These are phyloP conservation scores for Acronicta aceris DNA, from an alignment of 2,888 invertebrate species.

Conservation along the genomic window DNA sequence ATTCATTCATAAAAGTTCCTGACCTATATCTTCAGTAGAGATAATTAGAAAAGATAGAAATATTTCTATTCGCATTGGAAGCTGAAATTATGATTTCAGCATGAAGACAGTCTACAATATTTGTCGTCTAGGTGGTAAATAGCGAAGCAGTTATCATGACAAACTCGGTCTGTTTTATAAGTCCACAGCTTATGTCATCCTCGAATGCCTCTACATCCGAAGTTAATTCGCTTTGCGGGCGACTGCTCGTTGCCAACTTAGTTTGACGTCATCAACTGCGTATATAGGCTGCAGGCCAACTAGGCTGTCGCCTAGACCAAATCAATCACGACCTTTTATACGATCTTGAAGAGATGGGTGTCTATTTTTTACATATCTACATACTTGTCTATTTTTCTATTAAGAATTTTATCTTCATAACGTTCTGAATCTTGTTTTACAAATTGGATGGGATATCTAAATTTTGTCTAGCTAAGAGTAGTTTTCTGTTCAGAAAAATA, in stretches of 20 bases:
- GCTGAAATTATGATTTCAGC: too few relatives aligned
- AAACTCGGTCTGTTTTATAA: conserved; percentile 41
- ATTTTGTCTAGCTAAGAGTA: too few relatives aligned
- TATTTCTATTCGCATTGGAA: too few relatives aligned
- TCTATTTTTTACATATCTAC: background rate
- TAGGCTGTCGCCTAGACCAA: conserved; percentile 56
- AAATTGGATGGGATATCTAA: too few relatives aligned
- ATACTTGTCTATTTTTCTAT: too few relatives aligned
- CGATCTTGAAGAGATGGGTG: conserved; percentile 3
- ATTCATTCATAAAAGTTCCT: too few relatives aligned
- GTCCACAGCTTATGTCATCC: conserved; percentile 54
- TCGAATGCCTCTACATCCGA: conserved; percentile 53
- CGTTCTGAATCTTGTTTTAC: too few relatives aligned
- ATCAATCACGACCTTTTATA: conserved; percentile 56
- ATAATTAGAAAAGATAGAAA: too few relatives aligned
- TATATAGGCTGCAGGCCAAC: conserved; percentile 71
- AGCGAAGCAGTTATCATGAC: conserved; percentile 28
- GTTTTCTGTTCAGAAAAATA: too few relatives aligned
- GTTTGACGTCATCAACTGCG: conserved; percentile 73
- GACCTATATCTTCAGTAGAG: too few relatives aligned
- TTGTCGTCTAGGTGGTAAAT: conserved; percentile 26
- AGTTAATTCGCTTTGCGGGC: conserved; percentile 68
- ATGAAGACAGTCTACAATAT: background rate
- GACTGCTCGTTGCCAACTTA: conserved; percentile 66
- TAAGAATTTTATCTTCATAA: too few relatives aligned